Percentiles rank a stretch among this genome's conserved stretches.
These are phyloP conservation scores for Microdon myrmicae DNA, from an alignment of 2,888 invertebrate species.

Conservation along the genomic window DNA sequence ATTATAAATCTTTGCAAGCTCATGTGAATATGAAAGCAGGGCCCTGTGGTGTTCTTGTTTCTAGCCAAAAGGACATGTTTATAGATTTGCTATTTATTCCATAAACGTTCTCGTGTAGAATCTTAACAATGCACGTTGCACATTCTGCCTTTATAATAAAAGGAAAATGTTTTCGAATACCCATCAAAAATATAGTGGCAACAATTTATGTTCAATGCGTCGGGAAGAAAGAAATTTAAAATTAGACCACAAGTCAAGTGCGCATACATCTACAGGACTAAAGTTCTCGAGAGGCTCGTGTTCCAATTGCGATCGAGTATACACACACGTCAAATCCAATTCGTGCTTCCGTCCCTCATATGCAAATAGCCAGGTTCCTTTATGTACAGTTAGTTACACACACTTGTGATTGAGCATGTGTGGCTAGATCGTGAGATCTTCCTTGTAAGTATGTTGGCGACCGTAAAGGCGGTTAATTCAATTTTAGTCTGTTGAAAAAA, in stretches of 20 bases:
- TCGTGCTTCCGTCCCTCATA: too few relatives aligned
- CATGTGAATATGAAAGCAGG: too few relatives aligned
- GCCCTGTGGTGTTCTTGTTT: too few relatives aligned
- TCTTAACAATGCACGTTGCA: too few relatives aligned
- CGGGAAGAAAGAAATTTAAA: slow-evolving; percentile 27
- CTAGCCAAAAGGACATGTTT: too few relatives aligned
- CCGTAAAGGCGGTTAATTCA: slow-evolving; percentile 27
- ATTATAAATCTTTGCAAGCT: too few relatives aligned
- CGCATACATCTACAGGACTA: slow-evolving; percentile 14
- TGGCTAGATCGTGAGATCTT: slow-evolving; percentile 27
- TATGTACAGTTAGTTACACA: slow-evolving; percentile 17
- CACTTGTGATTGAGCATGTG: slow-evolving; percentile 4
- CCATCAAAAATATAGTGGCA: too few relatives aligned
- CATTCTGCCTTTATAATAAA: too few relatives aligned
- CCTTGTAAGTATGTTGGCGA: slow-evolving; percentile 37
- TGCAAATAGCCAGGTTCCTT: slow-evolving; percentile 25
- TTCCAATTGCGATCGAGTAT: slow-evolving; percentile 24
- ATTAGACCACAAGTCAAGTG: slow-evolving; percentile 46
- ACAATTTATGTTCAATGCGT: slow-evolving; percentile 39
- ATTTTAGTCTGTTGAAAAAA: slow-evolving; percentile 46
- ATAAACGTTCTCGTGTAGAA: too few relatives aligned
- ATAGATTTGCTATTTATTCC: too few relatives aligned
- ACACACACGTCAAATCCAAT: slow-evolving; percentile 19
- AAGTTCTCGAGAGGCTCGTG: slow-evolving; percentile 14
- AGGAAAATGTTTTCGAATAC: too few relatives aligned